phyloP scores from a whole-genome alignment of 2,888 invertebrate species.

The Cryptus viduatorius region DNA sequence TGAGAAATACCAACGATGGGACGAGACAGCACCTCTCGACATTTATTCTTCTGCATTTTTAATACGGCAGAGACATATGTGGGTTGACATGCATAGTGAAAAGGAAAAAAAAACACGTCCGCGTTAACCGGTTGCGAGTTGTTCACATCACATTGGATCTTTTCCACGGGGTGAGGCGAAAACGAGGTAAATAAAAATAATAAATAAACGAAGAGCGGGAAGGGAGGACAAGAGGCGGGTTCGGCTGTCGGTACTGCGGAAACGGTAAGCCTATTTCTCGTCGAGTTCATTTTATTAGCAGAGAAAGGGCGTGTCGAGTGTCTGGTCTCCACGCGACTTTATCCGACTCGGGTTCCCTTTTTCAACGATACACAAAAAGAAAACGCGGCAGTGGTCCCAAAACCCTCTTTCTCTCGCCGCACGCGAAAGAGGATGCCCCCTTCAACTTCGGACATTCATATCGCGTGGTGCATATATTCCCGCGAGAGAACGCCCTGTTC shows the following conservation, averaged over 20 bases:
- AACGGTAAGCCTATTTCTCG: constrained; percentile 39
- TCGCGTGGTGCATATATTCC: constrained; percentile 35
- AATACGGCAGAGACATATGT: neutral
- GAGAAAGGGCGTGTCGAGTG: constrained; percentile 52
- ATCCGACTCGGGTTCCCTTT: constrained; percentile 37
- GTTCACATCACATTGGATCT: constrained; percentile 13
- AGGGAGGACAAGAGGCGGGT: neutral
- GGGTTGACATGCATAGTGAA: neutral
- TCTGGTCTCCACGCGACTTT: constrained; percentile 37
- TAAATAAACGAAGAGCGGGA: neutral
- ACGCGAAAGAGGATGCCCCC: neutral
- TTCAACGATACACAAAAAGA: constrained; percentile 24
- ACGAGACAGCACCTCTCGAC: neutral
- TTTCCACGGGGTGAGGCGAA: neutral
- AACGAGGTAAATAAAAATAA: constrained; percentile 7
- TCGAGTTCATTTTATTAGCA: constrained; percentile 56
- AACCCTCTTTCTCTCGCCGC: neutral
- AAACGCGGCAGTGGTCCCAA: neutral
- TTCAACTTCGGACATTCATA: constrained; percentile 56
- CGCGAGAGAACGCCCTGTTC: constrained; percentile 25
- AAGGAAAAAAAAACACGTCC: neutral
- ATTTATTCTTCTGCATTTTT: constrained; percentile 6
- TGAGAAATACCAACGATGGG: neutral
- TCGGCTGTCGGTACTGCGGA: constrained; percentile 14
- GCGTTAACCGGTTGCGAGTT: neutral